A percentile compares a stretch with the other conserved stretches of the same genome.
Evolutionary conservation across 2,113 vertebrate genomes (phyloP).

Genomic region (Gymnogyps californianus): DNA sequence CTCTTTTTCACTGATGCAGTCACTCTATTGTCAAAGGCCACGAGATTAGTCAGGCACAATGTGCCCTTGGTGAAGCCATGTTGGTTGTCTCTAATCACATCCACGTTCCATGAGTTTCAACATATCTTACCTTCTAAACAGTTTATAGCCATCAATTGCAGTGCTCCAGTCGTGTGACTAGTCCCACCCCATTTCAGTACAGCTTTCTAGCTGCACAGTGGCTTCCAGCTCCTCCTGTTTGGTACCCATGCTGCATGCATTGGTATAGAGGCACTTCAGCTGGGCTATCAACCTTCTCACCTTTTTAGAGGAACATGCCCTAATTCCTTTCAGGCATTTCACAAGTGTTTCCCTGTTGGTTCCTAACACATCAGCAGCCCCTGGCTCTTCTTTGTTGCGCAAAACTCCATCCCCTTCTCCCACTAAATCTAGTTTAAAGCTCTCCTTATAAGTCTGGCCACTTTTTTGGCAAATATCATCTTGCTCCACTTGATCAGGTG

Average conservation of each 20-base stretch:
- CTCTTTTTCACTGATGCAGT: neutral
- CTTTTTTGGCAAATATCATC: neutral
- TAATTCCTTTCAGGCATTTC: neutral
- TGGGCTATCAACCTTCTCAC: neutral
- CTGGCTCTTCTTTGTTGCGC: neutral
- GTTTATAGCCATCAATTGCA: neutral
- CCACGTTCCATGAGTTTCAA: too few species aligned
- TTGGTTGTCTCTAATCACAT: neutral
- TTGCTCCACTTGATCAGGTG: neutral
- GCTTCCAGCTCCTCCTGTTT: neutral
- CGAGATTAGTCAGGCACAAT: neutral
- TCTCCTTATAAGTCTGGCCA: neutral
- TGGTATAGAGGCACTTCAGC: neutral
- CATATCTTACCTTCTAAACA: neutral
- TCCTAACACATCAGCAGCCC: neutral
- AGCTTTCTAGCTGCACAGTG: neutral
- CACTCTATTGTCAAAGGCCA: neutral
- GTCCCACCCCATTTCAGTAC: neutral
- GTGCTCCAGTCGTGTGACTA: accelerated
- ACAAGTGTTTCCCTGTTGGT: neutral
- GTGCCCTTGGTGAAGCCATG: neutral
- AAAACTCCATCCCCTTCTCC: neutral
- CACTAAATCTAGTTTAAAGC: neutral
- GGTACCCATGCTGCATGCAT: neutral
- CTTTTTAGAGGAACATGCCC: neutral